Percentiles rank a stretch among this genome's conserved stretches.
These are phyloP conservation scores for Anolis carolinensis DNA, from an alignment of 2,113 vertebrate species.

Conservation along the genomic window DNA sequence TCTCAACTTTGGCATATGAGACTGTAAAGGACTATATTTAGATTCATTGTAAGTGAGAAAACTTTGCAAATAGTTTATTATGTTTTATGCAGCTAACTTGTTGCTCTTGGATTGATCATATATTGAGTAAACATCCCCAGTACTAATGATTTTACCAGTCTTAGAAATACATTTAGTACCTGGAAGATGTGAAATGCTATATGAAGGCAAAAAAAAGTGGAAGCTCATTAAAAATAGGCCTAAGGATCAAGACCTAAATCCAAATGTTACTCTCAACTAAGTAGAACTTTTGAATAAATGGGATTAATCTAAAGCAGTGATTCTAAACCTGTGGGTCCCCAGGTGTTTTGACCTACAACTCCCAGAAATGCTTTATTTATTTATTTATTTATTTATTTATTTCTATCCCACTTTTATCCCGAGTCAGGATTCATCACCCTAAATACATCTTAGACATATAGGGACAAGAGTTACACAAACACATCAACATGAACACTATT, in stretches of 20 bases:
- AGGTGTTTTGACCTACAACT: too few species aligned
- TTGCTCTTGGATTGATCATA: background rate
- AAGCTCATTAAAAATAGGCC: background rate
- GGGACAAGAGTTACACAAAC: background rate
- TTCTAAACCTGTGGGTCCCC: too few species aligned
- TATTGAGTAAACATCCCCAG: background rate
- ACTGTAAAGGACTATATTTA: background rate
- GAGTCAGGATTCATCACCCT: too few species aligned
- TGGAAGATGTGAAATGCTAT: background rate
- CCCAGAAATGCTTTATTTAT: too few species aligned
- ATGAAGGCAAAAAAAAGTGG: background rate
- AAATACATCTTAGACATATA: background rate
- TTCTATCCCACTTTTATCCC: too few species aligned
- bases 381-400: too few species aligned
- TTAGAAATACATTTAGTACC: background rate
- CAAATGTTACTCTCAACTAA: too few species aligned
- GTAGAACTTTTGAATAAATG: too few species aligned
- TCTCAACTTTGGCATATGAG: background rate
- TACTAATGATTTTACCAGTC: background rate
- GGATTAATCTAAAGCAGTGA: too few species aligned
- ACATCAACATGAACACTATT: background rate
- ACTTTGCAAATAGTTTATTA: slow-evolving; percentile 13
- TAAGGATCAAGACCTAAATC: background rate
- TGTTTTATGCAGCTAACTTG: background rate
- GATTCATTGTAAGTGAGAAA: background rate